Evolutionary conservation across 2,113 vertebrate genomes (phyloP).

Genomic region (Nibea albiflora): DNA sequence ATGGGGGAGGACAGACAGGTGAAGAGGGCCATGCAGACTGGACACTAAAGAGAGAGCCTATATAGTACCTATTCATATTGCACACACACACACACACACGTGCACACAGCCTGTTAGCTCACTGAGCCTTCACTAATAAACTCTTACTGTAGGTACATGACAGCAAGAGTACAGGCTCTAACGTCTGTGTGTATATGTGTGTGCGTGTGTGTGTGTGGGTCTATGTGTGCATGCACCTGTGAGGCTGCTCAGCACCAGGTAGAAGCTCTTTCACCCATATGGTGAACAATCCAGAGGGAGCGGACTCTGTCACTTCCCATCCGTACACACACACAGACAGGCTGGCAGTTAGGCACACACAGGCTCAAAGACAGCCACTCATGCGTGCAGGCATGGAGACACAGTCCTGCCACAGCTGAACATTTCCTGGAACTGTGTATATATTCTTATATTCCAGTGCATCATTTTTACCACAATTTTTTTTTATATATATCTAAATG

Average conservation of each 20-base stretch:
- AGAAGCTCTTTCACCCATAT: conserved; percentile 71
- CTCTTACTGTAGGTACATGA: conserved; percentile 21
- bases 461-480: conserved; percentile 3
- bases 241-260: conserved; percentile 61
- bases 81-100: not conserved
- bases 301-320: conserved; percentile 67
- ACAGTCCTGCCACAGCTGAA: conserved; percentile 31
- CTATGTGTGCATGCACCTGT: conserved; percentile 22
- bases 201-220: conserved; percentile 1
- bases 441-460: not conserved
- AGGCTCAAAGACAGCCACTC: conserved; percentile 18
- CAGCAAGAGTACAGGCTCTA: conserved; percentile 8
- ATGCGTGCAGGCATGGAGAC: conserved; percentile 1
- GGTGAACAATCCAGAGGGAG: conserved; percentile 70
- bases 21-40: not conserved
- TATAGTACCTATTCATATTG: conserved; percentile 7
- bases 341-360: conserved; percentile 12
- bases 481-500: not conserved
- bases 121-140: conserved; percentile 47
- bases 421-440: conserved; percentile 12
- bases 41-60: not conserved
- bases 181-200: not conserved
- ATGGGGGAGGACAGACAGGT: not conserved
- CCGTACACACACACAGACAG: conserved; percentile 20
- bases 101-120: conserved; percentile 11